Evolutionary conservation across 2,888 invertebrate genomes (phyloP).

Genomic region (Graphium colonna): DNA sequence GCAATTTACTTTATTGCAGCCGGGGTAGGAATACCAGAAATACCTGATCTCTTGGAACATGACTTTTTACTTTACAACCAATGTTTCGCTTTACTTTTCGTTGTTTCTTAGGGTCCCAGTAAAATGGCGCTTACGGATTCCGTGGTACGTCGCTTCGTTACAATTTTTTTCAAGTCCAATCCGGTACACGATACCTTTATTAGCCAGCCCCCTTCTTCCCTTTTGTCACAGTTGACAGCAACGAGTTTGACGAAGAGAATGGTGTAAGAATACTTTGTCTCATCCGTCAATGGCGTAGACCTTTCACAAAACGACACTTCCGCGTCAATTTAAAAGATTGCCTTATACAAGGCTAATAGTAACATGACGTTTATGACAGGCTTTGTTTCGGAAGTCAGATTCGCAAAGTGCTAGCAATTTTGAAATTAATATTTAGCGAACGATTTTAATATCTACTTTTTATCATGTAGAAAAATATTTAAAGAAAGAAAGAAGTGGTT

Average conservation of each 20-base stretch:
- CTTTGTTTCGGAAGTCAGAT: background rate
- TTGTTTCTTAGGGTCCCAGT: conserved; percentile 36
- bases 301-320: background rate
- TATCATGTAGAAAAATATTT: no score
- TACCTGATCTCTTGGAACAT: conserved; percentile 40
- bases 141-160: conserved; percentile 45
- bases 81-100: conserved; percentile 19
- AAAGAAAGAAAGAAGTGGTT: no score
- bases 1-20: conserved; percentile 76
- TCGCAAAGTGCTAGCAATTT: background rate
- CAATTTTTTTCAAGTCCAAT: conserved; percentile 65
- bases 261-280: background rate
- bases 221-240: conserved; percentile 11
- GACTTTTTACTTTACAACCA: conserved; percentile 23
- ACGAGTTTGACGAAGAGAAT: conserved; percentile 4
- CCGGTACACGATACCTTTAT: conserved; percentile 68
- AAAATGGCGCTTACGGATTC: background rate
- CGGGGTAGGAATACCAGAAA: conserved; percentile 50
- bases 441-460: no score
- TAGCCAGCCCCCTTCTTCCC: conserved; percentile 51
- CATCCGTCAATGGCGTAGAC: background rate
- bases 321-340: conserved; percentile 7
- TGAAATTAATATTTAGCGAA: background rate
- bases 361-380: background rate
- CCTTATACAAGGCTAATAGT: background rate